Evolutionary conservation across 2,113 vertebrate genomes (phyloP), one percentile per base, ranked within the genome.

Genomic region (Polypterus senegalus): DNA sequence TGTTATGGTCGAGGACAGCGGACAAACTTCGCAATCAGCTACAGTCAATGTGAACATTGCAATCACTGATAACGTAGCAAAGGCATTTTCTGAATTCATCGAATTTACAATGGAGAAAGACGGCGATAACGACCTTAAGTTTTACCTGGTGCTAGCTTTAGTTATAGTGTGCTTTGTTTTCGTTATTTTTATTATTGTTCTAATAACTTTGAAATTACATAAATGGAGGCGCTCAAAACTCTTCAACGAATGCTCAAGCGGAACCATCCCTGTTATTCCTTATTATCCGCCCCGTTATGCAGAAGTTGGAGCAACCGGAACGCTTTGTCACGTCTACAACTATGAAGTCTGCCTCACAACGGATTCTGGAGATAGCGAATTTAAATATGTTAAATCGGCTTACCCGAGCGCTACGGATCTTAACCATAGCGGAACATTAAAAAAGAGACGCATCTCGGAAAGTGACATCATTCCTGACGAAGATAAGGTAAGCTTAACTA

Each of bases 361-460:
- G 47, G 64, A 77, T 5, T 81, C 65, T 1, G 5, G 58, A 4
- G 71, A 60, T 1, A 66, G 65, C 0, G 65, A 77, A 67, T 77
- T 84, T 54, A 65, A 70, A 62, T 83, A 79, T 68, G 76, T 68
- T 27, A 66, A 46, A 48, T 62, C 68, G n/a, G n/a, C n/a, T n/a
- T n/a, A n/a, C n/a, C n/a, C n/a, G n/a, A n/a, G n/a, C n/a, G n/a
- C n/a, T n/a, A n/a, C n/a, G n/a, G n/a, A n/a, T n/a, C n/a, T n/a
- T n/a, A n/a, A n/a, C n/a, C n/a, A n/a, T n/a, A n/a, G n/a, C n/a
- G n/a, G n/a, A n/a, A n/a, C n/a, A n/a, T n/a, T n/a, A n/a, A n/a
- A n/a, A n/a, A n/a, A n/a, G n/a, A n/a, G n/a, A n/a, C n/a, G n/a
- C n/a, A n/a, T n/a, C n/a, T n/a, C n/a, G n/a, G n/a, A n/a, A n/a